A percentile compares a stretch with the other conserved stretches of the same genome.
Conservation (phyloP, 2,113 vertebrate species). For the Cynoglossus semilaevis region DNA sequence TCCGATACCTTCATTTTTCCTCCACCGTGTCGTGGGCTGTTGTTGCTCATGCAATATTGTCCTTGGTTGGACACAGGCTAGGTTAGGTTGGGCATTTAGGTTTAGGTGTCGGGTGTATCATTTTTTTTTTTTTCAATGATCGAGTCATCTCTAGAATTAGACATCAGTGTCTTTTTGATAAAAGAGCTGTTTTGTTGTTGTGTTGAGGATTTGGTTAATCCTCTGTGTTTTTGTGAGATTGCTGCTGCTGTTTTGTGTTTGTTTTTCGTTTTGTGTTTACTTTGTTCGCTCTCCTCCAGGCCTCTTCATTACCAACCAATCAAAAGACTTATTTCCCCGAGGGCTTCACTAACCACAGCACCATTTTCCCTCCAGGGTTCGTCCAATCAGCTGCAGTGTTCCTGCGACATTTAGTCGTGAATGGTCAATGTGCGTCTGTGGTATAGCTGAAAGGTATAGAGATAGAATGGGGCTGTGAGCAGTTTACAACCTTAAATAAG, state of each 20-base stretch:
- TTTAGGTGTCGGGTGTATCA: no score
- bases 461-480: not conserved
- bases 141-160: no score
- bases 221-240: conserved; percentile 11
- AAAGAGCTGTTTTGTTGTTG: conserved; percentile 4
- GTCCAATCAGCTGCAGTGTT: conserved; percentile 57
- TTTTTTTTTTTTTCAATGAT: no score
- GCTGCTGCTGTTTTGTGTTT: conserved; percentile 12
- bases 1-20: no score
- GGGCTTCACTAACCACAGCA: conserved; percentile 58
- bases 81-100: no score
- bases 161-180: no score
- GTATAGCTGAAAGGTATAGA: conserved; percentile 52
- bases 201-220: no score
- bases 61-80: no score
- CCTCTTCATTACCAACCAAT: conserved; percentile 63
- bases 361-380: conserved; percentile 43
- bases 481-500: conserved; percentile 3
- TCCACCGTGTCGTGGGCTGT: no score
- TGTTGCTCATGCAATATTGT: no score
- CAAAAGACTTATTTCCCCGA: conserved; percentile 61
- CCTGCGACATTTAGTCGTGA: conserved; percentile 43
- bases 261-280: conserved; percentile 38
- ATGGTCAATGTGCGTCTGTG: conserved; percentile 48
- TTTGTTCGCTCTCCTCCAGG: conserved; percentile 42